Percentiles rank a stretch among this genome's conserved stretches.
These are phyloP conservation scores for Motacilla alba DNA, from an alignment of 2,113 vertebrate genomes.

Conservation along the genomic window DNA sequence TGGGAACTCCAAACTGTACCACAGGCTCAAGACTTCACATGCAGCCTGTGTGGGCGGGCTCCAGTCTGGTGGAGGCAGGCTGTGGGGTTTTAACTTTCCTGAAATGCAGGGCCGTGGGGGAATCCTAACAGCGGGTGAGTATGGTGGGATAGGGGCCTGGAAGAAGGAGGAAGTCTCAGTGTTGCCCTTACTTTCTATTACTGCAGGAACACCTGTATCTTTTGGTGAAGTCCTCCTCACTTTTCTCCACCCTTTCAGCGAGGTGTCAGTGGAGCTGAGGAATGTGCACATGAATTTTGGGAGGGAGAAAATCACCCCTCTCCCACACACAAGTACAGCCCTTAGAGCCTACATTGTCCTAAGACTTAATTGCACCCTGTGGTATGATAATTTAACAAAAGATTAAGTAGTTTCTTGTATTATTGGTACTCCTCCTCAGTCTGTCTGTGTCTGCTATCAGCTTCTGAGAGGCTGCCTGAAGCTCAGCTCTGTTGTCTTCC, in stretches of 20 bases:
- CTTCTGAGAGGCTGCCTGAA: not conserved
- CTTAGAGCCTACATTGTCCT: not conserved
- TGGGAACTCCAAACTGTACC: not conserved
- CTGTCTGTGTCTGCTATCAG: not conserved
- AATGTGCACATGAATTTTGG: not conserved
- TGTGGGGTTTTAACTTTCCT: not conserved
- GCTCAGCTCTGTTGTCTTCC: not conserved
- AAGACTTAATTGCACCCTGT: not conserved
- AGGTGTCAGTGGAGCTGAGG: not conserved
- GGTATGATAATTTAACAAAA: not conserved
- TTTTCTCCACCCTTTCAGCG: not conserved
- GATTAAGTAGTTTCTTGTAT: not conserved
- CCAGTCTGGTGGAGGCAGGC: not conserved
- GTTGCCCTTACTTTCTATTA: not conserved
- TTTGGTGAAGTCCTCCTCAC: not conserved
- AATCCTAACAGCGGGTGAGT: not conserved
- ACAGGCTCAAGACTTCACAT: accelerated
- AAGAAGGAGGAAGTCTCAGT: not conserved
- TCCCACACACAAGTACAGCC: not conserved
- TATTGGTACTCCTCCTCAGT: not conserved
- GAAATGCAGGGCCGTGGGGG: not conserved
- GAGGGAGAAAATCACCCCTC: not conserved
- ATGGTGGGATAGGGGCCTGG: not conserved
- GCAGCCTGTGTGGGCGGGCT: not conserved
- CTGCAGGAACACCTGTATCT: not conserved